Base-by-base conservation (phyloP, 2,797 vertebrate genomes). In the Pseudochirops cupreus region DNA sequence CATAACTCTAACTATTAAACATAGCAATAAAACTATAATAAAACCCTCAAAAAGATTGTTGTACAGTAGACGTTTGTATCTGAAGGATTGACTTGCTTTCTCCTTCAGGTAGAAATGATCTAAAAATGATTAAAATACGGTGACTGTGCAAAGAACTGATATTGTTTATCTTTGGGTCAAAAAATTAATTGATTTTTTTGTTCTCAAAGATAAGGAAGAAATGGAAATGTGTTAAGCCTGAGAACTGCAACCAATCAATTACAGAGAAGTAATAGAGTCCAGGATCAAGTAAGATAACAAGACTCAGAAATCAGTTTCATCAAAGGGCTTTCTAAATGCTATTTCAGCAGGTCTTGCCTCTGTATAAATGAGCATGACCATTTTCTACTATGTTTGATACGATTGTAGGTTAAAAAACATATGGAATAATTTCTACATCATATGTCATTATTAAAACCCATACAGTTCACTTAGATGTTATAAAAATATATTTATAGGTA, bases 131-230 rank as follows among this genome's bases (percentile, higher is more conserved):
- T 92, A 92, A 97, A 94, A 94, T 55, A 91, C 31, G 28, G 31
- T 10, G 33, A 87, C 55, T 95, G 90, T 90, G 53, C 91, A 94
- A 95, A 96, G 53, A 92, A 94, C 46, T 57, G 31, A 58, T 50
- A 46, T 53, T 89, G 96, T 95, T 90, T 53, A 94, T 94, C 95
- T 96, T 92, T 90, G 92, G 89, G n/a, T 96, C 92, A 96, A 92
- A 97, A 95, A 96, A 96, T 91, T 97, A 96, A 96, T 96, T 97
- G 91, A 55, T 92, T 56, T 24, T 90, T 94, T 96, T 95, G 90
- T 58, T 94, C 46, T 50, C 62, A 4, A n/a, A 74, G 93, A 97
- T 97, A 96, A 96, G 57, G 16, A 93, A 97, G 57, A 52, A 52
- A 50, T 87, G 33, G 53, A 91, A 91, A 50, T 90, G 91, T n/a